phyloP scores from a whole-genome alignment of 2,888 invertebrate genomes.

The Temnothorax unifasciatus region DNA sequence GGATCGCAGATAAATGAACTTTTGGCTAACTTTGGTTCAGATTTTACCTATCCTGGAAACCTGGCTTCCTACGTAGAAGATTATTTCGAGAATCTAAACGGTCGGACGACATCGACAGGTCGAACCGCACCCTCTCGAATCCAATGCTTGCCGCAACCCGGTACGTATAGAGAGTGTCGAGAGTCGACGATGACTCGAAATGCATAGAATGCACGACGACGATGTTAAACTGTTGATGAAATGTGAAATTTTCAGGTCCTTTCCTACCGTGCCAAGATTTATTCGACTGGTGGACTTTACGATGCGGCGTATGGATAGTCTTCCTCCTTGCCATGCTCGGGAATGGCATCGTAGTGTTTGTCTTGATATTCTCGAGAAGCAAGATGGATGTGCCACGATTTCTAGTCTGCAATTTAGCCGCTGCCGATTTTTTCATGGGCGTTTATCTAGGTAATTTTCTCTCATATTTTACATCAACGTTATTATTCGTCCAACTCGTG shows the following conservation, averaged over 20 bases:
- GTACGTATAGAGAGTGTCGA: constrained; percentile 87
- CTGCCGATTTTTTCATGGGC: constrained; percentile 99
- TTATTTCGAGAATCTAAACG: constrained; percentile 90
- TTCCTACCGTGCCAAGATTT: constrained; percentile 98
- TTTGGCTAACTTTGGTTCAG: constrained; percentile 91
- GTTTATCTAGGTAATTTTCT: constrained; percentile 91
- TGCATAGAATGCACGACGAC: neutral
- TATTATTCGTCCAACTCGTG: neutral
- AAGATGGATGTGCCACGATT: constrained; percentile 99
- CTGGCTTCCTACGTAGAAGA: constrained; percentile 91
- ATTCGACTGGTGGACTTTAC: constrained; percentile 99
- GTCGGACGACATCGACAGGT: constrained; percentile 79
- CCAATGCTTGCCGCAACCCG: constrained; percentile 94
- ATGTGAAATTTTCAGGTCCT: constrained; percentile 89
- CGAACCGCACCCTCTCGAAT: constrained; percentile 73
- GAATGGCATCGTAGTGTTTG: constrained; percentile 98
- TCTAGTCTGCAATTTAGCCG: constrained; percentile 98
- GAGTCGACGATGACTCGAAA: neutral
- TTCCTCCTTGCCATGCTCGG: constrained; percentile 98
- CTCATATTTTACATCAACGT: neutral
- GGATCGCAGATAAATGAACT: constrained; percentile 91
- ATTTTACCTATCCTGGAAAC: constrained; percentile 91
- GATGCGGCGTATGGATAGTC: constrained; percentile 99
- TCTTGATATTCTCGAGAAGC: constrained; percentile 95
- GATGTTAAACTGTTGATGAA: neutral